Evolutionary conservation across 1,140 invertebrate species (phyloP), one percentile per base, ranked within the genome.

Genomic region (Bombus superbus): DNA sequence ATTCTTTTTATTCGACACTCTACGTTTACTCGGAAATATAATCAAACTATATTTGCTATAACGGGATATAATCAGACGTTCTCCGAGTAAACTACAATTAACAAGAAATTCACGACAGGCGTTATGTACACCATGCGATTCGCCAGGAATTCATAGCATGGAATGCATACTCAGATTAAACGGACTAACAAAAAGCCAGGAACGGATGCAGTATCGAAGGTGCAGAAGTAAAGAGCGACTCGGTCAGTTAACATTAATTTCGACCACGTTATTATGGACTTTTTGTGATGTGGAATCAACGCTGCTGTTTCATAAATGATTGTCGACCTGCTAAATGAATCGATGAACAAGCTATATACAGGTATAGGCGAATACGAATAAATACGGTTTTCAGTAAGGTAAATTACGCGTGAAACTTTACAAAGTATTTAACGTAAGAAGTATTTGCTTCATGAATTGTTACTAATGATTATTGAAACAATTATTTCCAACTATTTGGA

Each of bases 151-250:
- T 64, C 71, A 59, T 28, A 66, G 38, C 66, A 71, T 86, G 47
- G 80, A 83, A 85, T 83, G 83, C 89, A 86, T 75, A 76, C 83
- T 74, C 69, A 77, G 89, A 91, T 91, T 91, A 89, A 84, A 88
- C 77, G 44, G 62, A 10, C 25, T 47, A 40, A 71, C 80, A 91
- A 91, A 86, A 91, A 89, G 83, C 32, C 18, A 8, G 40, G 69
- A 44, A 32, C 35, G 64, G 71, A 81, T 44, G 40, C 64, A 78
- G 78, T 88, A 88, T 91, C 86, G 81, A 88, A 73, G 71, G 44
- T 59, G 68, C 71, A 59, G 64, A 78, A 72, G 42, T 83, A 82
- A 78, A 87, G 77, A 75, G 44, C 85, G 74, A 38, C 62, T 44
- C 53, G 74, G 77, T 80, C 72, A 69, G 87, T 79, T 79, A 76